Conservation (phyloP, 2,113 vertebrate genomes). For the Brevimyrus niger region DNA sequence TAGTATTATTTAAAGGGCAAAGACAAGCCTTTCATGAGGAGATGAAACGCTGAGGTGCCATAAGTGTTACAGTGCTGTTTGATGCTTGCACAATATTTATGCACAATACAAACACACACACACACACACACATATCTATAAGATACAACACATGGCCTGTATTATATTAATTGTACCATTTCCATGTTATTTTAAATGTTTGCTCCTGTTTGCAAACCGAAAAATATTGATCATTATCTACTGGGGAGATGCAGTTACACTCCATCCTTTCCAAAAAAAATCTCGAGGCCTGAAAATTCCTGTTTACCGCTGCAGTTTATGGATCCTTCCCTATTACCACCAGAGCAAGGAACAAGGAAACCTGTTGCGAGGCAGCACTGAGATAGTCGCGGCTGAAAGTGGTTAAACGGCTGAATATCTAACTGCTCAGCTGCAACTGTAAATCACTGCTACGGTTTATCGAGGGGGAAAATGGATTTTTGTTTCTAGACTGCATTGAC, state of each 20-base stretch:
- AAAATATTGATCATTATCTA: conserved; percentile 24
- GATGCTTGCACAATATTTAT: neutral
- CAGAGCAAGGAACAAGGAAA: neutral
- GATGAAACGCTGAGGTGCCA: neutral
- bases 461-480: neutral
- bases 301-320: conserved; percentile 18
- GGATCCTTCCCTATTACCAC: neutral
- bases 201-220: neutral
- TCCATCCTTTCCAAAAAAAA: conserved; percentile 18
- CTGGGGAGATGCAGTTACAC: conserved; percentile 32
- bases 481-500: neutral
- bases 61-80: neutral
- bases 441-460: neutral
- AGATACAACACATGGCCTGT: neutral
- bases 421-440: neutral
- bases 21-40: neutral
- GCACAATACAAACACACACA: neutral
- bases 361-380: neutral
- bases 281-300: conserved; percentile 27
- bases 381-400: neutral
- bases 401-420: neutral
- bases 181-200: conserved; percentile 31
- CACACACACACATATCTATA: neutral
- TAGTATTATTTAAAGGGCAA: neutral
- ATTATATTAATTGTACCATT: conserved; percentile 2